These are phyloP conservation scores for Halictus rubicundus DNA, from an alignment of 1,140 invertebrate species.

Conservation along the genomic window DNA sequence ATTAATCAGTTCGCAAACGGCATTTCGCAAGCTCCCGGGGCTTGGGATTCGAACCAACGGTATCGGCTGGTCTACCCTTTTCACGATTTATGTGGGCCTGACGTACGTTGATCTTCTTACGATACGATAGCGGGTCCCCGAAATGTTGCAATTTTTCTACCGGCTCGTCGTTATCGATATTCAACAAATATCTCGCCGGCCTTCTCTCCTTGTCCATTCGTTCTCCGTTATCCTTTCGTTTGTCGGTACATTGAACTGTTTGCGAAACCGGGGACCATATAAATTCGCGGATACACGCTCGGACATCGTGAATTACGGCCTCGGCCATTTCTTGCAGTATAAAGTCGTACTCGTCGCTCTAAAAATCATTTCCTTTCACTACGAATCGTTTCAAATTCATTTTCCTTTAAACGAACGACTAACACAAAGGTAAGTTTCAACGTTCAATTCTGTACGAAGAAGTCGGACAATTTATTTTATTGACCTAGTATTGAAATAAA, in stretches of 20 bases:
- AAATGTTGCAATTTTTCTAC: slow-evolving; percentile 25
- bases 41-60: slow-evolving; percentile 42
- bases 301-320: neutral
- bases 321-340: neutral
- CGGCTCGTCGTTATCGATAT: slow-evolving; percentile 32
- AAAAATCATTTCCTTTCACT: no score
- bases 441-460: no score
- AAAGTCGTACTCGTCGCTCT: no score
- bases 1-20: slow-evolving; percentile 67
- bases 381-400: no score
- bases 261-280: neutral
- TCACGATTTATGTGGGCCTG: slow-evolving; percentile 54
- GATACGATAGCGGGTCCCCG: slow-evolving; percentile 37
- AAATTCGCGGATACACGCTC: neutral
- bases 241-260: slow-evolving; percentile 1
- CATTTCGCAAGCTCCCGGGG: slow-evolving; percentile 58
- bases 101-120: slow-evolving; percentile 52
- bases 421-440: no score
- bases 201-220: neutral
- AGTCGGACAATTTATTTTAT: no score
- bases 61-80: slow-evolving; percentile 54
- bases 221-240: neutral
- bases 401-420: no score
- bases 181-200: slow-evolving; percentile 22
- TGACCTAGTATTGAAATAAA: no score